Evolutionary conservation across 2,113 vertebrate genomes (phyloP), one percentile per base, ranked within the genome.

Genomic region (Coturnix japonica): DNA sequence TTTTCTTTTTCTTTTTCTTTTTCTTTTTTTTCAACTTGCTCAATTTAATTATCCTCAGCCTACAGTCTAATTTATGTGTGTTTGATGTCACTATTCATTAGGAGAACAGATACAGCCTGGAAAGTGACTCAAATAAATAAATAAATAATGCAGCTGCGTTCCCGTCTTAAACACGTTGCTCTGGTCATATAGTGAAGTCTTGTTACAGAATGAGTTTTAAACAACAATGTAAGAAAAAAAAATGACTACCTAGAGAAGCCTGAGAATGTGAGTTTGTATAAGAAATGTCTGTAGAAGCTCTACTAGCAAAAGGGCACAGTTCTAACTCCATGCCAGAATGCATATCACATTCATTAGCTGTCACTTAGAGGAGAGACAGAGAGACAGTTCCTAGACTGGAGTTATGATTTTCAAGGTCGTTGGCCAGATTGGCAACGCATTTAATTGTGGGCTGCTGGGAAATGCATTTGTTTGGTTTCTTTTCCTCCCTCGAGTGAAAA

Each of bases 71-170:
- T 94, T 96, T 95, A 78, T 90, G 66, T 66, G 60, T 91, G 76
- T 80, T 95, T 95, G 92, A 81, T 93, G 75, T 95, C 95, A 83
- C 85, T 89, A 85, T 91, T 93, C 85, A 95, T 95, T 94, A 94
- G 72, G 47, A 67, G 67, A 23, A 31, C 56, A 81, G 64, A 95
- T 84, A 80, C 37, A 86, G 81, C 53, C 87, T 90, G 73, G 49
- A 89, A 91, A 89, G 64, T 18, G 56, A 74, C 33, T 69, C 57
- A 39, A 47, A 70, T 81, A 31, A 69, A 46, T 53, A 64, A 56
- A 43, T 46, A 69, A 85, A 31, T 59, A 44, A 44, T 67, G 87
- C 63, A 74, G 60, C 73, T 89, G 75, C 2, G 4, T 56, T 82
- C n/a, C 54, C 31, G 33, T 47, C 70, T 67, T 65, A n/a, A 39